Percentiles rank a stretch among this genome's conserved stretches.
phyloP scores from a whole-genome alignment of 2,888 invertebrate species.

The Nemotelus nigrinus region DNA sequence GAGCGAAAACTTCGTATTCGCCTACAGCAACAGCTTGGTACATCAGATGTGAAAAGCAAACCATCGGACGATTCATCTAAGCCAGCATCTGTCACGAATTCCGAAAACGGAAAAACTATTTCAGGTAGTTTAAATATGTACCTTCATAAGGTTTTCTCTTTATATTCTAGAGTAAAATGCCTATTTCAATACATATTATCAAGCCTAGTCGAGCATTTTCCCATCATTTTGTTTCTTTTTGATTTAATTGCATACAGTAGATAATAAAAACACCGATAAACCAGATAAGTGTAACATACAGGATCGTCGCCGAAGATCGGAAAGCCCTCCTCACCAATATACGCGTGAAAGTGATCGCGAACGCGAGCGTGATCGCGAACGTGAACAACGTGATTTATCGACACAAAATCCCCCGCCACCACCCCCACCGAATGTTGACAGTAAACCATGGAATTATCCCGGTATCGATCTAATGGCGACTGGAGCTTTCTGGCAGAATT shows the following conservation, averaged over 20 bases:
- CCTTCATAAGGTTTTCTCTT: neutral
- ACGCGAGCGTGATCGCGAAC: conserved; percentile 55
- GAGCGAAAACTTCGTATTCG: conserved; percentile 84
- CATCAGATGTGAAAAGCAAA: conserved; percentile 81
- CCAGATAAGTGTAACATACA: conserved; percentile 53
- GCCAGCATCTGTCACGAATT: conserved; percentile 70
- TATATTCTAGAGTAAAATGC: neutral
- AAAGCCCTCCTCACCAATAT: conserved; percentile 54
- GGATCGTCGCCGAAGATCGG: conserved; percentile 56
- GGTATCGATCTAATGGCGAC: conserved; percentile 85
- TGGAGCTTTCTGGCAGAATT: conserved; percentile 91
- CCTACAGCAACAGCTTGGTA: conserved; percentile 82
- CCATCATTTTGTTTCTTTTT: conserved; percentile 5
- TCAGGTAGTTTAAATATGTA: conserved; percentile 70
- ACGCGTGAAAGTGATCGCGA: conserved; percentile 61
- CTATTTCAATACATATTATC: neutral
- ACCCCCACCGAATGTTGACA: conserved; percentile 63
- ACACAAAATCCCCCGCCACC: conserved; percentile 61
- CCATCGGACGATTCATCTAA: conserved; percentile 85
- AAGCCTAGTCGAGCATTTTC: conserved; percentile 8
- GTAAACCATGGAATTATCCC: conserved; percentile 75
- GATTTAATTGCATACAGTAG: conserved; percentile 37
- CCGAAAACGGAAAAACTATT: conserved; percentile 81
- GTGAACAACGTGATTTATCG: conserved; percentile 57
- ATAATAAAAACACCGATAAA: conserved; percentile 45